Percentiles rank a stretch among this genome's conserved stretches.
Evolutionary conservation across 2,888 invertebrate species (phyloP).

Genomic region (Coecobrya sp.): DNA sequence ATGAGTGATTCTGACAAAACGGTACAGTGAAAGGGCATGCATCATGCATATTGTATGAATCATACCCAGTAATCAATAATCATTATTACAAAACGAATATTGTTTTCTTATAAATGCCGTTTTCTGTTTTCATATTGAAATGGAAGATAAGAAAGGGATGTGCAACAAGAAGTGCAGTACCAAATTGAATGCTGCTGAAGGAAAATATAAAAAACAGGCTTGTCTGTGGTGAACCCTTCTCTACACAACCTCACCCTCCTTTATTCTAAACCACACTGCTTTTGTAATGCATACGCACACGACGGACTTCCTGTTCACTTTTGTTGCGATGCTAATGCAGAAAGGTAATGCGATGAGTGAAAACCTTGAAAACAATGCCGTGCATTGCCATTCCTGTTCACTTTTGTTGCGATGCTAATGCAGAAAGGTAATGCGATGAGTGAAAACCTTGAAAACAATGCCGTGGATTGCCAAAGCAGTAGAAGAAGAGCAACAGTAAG

Average conservation of each 20-base stretch:
- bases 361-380: slow-evolving; percentile 36
- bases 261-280: not conserved
- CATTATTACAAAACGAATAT: not conserved
- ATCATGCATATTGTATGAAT: not conserved
- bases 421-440: not conserved
- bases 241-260: slow-evolving; percentile 32
- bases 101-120: slow-evolving; percentile 16
- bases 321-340: not conserved
- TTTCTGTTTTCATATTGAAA: slow-evolving; percentile 61
- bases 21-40: slow-evolving; percentile 43
- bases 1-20: slow-evolving; percentile 28
- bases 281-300: not conserved
- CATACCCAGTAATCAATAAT: slow-evolving; percentile 25
- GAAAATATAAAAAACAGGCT: slow-evolving; percentile 45
- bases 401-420: not conserved
- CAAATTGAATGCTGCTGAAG: not conserved
- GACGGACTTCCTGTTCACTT: slow-evolving; percentile 54
- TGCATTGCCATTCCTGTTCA: slow-evolving; percentile 49
- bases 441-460: slow-evolving; percentile 50
- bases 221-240: slow-evolving; percentile 11
- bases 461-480: not conserved
- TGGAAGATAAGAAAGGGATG: slow-evolving; percentile 35
- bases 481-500: slow-evolving; percentile 5
- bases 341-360: slow-evolving; percentile 27
- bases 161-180: slow-evolving; percentile 26